Conservation (phyloP, 2,113 vertebrate species). For the Nycticebus coucang region DNA sequence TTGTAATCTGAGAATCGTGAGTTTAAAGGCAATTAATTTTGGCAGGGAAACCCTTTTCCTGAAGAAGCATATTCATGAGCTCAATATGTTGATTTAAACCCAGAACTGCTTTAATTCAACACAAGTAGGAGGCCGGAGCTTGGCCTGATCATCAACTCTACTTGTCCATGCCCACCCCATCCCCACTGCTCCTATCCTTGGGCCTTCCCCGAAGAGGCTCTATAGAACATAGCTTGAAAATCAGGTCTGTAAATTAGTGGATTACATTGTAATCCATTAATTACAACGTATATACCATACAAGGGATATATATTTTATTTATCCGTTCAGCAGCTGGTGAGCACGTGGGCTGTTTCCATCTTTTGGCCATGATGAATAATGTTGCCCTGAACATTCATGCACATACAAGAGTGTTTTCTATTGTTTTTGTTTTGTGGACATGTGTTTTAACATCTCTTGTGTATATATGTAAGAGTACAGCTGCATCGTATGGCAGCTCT, state of each 20-base stretch:
- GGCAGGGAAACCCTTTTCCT: neutral
- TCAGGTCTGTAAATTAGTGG: neutral
- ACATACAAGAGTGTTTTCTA: neutral
- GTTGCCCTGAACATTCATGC: neutral
- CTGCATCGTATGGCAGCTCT: neutral
- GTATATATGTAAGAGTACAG: neutral
- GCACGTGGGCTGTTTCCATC: neutral
- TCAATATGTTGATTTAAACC: neutral
- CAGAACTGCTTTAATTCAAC: conserved; percentile 12
- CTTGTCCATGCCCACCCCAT: neutral
- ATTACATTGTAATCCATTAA: no score
- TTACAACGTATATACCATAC: no score
- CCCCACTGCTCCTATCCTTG: neutral
- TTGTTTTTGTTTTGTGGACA: neutral
- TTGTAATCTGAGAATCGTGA: neutral
- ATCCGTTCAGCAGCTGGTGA: neutral
- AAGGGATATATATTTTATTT: neutral
- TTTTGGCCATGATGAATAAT: neutral
- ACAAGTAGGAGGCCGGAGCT: neutral
- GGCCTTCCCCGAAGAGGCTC: neutral
- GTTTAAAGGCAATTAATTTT: neutral
- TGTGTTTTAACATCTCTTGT: neutral
- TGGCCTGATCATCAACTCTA: neutral
- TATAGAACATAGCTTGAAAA: neutral
- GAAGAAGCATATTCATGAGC: neutral